Evolutionary conservation across 30 jellyfish, hydroid and myxozoan genomes (phyloP), one percentile per base, ranked within the genome.

Genomic region (Aurelia sp.): DNA sequence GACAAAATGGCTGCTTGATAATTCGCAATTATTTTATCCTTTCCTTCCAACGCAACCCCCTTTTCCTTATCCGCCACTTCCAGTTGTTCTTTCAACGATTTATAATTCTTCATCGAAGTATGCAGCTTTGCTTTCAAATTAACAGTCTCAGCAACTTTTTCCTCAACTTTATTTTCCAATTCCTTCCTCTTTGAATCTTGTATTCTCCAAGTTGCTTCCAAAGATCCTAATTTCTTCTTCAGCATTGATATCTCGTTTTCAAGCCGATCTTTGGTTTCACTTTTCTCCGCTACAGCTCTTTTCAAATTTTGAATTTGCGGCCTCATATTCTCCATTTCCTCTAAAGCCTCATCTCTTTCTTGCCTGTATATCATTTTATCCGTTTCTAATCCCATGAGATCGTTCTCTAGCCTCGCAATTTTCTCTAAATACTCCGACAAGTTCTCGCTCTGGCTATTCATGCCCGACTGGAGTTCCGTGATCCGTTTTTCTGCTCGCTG

Each of bases 331-430:
- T 84, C 93, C 13, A 33, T 48, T 41, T 62, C 93, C 20, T 57
- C 85, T 7, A 84, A 64, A 0, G 93, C 87, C 22, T 74, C 67
- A 18, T 84, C 93, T 73, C 93, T 84, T 63, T 84, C 93, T 73
- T 84, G 93, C 68, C 93, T 38, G 33, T 61, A 84, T 31, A 84
- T 84, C 76, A 61, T 59, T 38, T 73, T 72, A 74, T 84, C 93
- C 31, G 93, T 84, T 51, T 84, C 93, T 8, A 84, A 15, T 30
- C 81, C 93, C 80, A 72, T 63, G 12, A 84, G 44, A 63, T 79
- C 89, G 63, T 79, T 63, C 8, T 79, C 89, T 31, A 79, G 33
- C 72, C 72, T 47, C 27, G 80, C 67, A 38, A 79, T 31, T 24
- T 63, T 79, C 57, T 63, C 67, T 8, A 50, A 50, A 47, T 62